Percentiles rank a stretch among this genome's conserved stretches.
These are phyloP conservation scores for Pelobates fuscus DNA, from an alignment of 2,113 vertebrate species.

Conservation along the genomic window DNA sequence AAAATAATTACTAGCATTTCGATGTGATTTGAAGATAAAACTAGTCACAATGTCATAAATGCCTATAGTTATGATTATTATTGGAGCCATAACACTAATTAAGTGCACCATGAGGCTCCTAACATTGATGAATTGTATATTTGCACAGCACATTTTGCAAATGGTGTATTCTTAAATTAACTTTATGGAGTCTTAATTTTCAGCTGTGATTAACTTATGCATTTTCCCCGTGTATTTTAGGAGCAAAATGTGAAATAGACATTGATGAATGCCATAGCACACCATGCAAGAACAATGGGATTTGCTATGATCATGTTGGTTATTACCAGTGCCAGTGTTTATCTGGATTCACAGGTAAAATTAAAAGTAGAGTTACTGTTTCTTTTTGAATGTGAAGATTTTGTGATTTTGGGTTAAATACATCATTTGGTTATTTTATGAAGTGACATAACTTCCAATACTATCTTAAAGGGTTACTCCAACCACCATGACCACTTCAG, in stretches of 20 bases:
- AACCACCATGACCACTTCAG: too few relatives aligned
- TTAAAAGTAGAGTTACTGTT: background rate
- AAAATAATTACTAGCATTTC: background rate
- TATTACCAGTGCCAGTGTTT: slow-evolving; percentile 87
- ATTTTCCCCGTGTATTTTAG: slow-evolving; percentile 67
- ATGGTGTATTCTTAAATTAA: background rate
- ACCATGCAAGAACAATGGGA: slow-evolving; percentile 85
- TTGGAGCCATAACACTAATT: background rate
- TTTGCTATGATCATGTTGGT: slow-evolving; percentile 83
- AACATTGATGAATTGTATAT: background rate
- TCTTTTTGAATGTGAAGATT: too few relatives aligned
- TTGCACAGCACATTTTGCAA: background rate
- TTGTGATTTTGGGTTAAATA: background rate
- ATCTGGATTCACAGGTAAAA: slow-evolving; percentile 84
- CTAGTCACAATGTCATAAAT: too few relatives aligned
- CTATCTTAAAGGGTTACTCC: too few relatives aligned
- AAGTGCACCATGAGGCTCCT: background rate
- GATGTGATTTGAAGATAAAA: too few relatives aligned
- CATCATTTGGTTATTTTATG: too few relatives aligned
- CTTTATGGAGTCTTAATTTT: background rate
- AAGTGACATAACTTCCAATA: too few relatives aligned
- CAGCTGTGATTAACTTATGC: background rate
- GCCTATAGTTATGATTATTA: background rate
- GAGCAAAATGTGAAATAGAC: slow-evolving; percentile 91
- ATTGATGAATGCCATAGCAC: slow-evolving; percentile 88